phyloP scores from a whole-genome alignment of 2,797 vertebrate genomes.

The Austrolebias charrua region DNA sequence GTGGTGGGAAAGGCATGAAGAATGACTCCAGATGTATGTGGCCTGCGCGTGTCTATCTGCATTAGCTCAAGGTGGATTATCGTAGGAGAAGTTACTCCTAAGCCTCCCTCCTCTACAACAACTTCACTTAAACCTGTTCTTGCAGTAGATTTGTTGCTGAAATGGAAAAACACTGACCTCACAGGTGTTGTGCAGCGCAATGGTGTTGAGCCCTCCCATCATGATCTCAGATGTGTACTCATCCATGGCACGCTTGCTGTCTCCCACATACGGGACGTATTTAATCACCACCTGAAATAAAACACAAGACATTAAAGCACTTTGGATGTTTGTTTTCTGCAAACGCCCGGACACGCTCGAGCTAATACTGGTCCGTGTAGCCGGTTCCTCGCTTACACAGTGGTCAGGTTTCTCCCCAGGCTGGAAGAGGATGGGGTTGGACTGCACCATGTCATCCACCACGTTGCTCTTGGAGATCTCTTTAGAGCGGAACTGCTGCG shows the following conservation, averaged over 20 bases:
- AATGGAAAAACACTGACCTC: slow-evolving; percentile 79
- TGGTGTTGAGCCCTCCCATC: slow-evolving; percentile 93
- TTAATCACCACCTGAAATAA: slow-evolving; percentile 93
- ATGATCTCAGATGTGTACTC: slow-evolving; percentile 97
- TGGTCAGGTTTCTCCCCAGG: slow-evolving; percentile 90
- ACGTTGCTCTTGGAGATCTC: slow-evolving; percentile 97
- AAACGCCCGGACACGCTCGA: neutral
- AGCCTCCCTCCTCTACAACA: neutral
- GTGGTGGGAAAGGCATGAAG: neutral
- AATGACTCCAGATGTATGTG: slow-evolving; percentile 20
- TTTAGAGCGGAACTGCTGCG: slow-evolving; percentile 93
- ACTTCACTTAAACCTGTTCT: neutral
- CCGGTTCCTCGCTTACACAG: slow-evolving; percentile 72
- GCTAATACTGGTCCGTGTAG: neutral
- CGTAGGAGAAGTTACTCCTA: slow-evolving; percentile 13
- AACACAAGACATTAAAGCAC: neutral
- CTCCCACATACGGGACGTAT: slow-evolving; percentile 92
- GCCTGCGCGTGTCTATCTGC: slow-evolving; percentile 24
- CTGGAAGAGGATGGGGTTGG: slow-evolving; percentile 86
- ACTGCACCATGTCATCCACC: slow-evolving; percentile 91
- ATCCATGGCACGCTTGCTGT: slow-evolving; percentile 96
- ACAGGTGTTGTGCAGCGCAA: slow-evolving; percentile 94
- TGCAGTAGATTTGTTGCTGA: neutral
- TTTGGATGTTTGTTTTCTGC: neutral
- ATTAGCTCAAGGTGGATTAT: slow-evolving; percentile 45